These are phyloP conservation scores for Scolopax bukidnonensis DNA, from an alignment of 2,797 vertebrate species.

Conservation along the genomic window DNA sequence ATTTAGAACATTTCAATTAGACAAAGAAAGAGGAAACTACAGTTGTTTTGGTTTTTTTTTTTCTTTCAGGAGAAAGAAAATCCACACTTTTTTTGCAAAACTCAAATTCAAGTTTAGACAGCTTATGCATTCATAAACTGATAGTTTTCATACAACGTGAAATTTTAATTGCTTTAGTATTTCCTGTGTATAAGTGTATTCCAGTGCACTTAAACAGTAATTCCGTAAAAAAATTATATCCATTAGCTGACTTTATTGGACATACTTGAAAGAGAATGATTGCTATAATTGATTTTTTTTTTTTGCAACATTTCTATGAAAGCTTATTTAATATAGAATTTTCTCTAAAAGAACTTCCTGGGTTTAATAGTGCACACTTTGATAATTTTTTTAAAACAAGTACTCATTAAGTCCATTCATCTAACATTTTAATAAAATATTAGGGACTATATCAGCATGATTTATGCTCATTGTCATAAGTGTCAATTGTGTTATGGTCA, in stretches of 20 bases:
- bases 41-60: background rate
- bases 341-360: background rate
- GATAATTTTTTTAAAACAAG: slow-evolving; percentile 26
- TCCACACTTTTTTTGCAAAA: background rate
- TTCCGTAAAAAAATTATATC: slow-evolving; percentile 14
- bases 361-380: background rate
- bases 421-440: slow-evolving; percentile 36
- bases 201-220: slow-evolving; percentile 12
- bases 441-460: background rate
- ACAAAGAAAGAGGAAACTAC: background rate
- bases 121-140: background rate
- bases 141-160: background rate
- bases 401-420: background rate
- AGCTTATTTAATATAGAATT: background rate
- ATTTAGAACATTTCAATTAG: background rate
- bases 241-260: slow-evolving; percentile 29
- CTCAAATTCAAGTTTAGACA: background rate
- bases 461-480: background rate
- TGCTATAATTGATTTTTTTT: background rate
- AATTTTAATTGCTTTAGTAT: background rate
- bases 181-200: slow-evolving; percentile 4
- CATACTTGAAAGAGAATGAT: slow-evolving; percentile 23
- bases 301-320: background rate
- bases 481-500: background rate
- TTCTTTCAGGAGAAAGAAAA: background rate